These are phyloP conservation scores for Phaetusa simplex DNA, from an alignment of 2,113 vertebrate species.

Conservation along the genomic window DNA sequence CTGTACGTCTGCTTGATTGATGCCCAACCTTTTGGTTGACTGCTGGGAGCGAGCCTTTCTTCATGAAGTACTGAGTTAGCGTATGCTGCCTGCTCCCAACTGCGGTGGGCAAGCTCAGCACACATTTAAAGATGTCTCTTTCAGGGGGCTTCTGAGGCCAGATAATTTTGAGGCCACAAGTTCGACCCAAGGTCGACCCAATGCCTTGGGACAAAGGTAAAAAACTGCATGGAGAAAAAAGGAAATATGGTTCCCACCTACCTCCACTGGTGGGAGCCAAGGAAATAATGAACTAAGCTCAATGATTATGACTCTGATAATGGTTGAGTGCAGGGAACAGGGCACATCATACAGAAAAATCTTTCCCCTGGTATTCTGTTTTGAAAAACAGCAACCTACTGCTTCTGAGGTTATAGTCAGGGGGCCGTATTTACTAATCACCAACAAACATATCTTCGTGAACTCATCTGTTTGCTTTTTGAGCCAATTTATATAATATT, in stretches of 20 bases:
- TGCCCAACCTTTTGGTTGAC: background rate
- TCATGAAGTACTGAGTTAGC: background rate
- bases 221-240: background rate
- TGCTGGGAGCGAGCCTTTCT: background rate
- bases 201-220: background rate
- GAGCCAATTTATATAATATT: background rate
- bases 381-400: background rate
- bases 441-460: background rate
- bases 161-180: background rate
- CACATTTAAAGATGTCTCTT: background rate
- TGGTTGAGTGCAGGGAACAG: background rate
- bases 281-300: background rate
- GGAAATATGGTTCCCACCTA: background rate
- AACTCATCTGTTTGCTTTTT: background rate
- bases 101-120: background rate
- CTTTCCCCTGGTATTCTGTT: background rate
- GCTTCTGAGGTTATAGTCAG: background rate
- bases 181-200: background rate
- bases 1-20: background rate
- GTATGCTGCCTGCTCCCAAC: background rate
- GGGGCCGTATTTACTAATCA: background rate
- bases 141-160: background rate
- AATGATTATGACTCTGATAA: background rate
- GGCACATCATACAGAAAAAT: background rate
- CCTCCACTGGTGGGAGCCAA: accelerated